A percentile compares a stretch with the other conserved stretches of the same genome.
Evolutionary conservation across 2,113 vertebrate species (phyloP).

Genomic region (Crotalus viridis): DNA sequence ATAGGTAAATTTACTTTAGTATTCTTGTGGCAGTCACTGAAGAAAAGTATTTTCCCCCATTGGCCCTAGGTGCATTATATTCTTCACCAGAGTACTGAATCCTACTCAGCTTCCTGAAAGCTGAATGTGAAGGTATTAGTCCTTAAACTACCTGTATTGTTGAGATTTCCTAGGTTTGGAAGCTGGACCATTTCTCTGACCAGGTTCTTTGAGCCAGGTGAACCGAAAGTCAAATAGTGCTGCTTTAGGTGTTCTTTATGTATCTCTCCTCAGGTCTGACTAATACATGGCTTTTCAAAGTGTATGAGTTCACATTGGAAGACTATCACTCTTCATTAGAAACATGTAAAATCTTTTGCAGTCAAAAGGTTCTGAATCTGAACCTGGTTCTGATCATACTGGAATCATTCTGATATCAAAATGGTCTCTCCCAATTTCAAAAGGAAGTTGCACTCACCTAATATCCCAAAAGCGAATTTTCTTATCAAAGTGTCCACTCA

Average conservation of each 20-base stretch:
- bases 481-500: conserved; percentile 99
- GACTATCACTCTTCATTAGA: background rate
- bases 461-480: conserved; percentile 99
- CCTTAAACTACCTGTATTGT: background rate
- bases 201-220: background rate
- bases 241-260: background rate
- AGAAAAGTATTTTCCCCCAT: background rate
- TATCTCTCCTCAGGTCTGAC: background rate
- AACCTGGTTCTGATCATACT: background rate
- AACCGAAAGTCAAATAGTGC: background rate
- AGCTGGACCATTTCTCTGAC: background rate
- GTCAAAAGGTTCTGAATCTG: background rate
- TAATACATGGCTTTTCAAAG: background rate
- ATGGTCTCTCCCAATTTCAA: background rate
- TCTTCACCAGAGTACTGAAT: background rate
- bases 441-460: conserved; percentile 73
- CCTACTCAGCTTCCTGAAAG: background rate
- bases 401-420: background rate
- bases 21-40: background rate
- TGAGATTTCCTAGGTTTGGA: background rate
- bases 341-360: background rate
- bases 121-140: background rate
- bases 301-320: background rate
- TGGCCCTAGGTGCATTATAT: background rate
- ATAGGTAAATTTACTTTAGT: background rate